These are phyloP conservation scores for Falco peregrinus DNA, from an alignment of 2,797 vertebrate species.

Conservation along the genomic window DNA sequence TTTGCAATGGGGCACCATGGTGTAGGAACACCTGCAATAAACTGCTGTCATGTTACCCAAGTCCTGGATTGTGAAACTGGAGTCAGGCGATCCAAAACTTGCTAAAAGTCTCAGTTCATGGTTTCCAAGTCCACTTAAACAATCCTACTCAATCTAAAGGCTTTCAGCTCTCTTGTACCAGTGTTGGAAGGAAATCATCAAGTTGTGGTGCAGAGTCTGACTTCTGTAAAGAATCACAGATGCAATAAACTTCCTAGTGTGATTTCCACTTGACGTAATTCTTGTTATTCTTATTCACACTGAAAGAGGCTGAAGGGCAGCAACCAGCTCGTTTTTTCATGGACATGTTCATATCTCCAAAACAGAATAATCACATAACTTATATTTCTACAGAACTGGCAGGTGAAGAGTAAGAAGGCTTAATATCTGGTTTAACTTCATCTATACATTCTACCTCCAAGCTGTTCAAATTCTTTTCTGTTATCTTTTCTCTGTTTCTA, in stretches of 20 bases:
- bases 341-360: background rate
- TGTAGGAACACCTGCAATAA: background rate
- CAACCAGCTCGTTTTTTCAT: background rate
- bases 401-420: background rate
- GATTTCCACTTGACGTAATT: background rate
- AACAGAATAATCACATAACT: background rate
- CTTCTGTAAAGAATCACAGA: background rate
- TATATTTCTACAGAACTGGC: background rate
- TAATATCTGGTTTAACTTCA: background rate
- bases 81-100: background rate
- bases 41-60: background rate
- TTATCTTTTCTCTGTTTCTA: background rate
- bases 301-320: background rate
- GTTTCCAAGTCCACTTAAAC: background rate
- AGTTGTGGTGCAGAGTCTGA: background rate
- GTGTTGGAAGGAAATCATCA: background rate
- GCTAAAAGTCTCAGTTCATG: background rate
- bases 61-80: background rate
- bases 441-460: background rate
- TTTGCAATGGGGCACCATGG: accelerated
- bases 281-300: background rate
- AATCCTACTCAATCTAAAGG: background rate
- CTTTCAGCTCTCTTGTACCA: background rate
- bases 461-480: background rate
- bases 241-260: background rate